Evolutionary conservation across 1,140 invertebrate species (phyloP).

Genomic region (Solen grandis): DNA sequence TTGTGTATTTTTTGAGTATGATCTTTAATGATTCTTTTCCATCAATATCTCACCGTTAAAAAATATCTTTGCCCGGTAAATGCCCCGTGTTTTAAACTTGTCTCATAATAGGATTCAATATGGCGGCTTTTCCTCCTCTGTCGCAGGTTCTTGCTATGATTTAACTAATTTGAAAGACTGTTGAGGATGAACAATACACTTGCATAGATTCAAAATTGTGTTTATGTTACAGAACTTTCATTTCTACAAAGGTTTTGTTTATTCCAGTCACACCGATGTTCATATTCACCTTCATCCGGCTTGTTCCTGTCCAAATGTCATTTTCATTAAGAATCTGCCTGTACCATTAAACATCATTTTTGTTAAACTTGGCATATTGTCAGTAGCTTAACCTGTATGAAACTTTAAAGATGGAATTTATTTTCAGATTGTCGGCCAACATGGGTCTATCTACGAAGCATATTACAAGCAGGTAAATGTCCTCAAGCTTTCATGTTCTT

Average conservation of each 20-base stretch:
- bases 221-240: background rate
- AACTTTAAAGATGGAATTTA: conserved; percentile 14
- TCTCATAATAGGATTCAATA: conserved; percentile 52
- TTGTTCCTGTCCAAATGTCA: background rate
- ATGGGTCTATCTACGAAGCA: conserved; percentile 73
- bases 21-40: no score
- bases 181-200: background rate
- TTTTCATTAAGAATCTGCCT: background rate
- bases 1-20: no score
- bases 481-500: background rate
- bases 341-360: background rate
- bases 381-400: background rate
- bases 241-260: background rate
- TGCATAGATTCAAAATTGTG: background rate
- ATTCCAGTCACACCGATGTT: background rate
- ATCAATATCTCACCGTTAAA: no score
- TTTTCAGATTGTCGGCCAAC: conserved; percentile 74
- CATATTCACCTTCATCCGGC: background rate
- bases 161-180: background rate
- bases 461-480: conserved; percentile 73
- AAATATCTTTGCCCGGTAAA: no score
- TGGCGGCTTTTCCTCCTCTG: conserved; percentile 65
- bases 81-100: no score
- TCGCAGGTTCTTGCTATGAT: conserved; percentile 58
- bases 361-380: background rate